Percentiles rank a stretch among this genome's conserved stretches.
phyloP scores from a whole-genome alignment of 2,797 vertebrate species.

The Pipistrellus nathusii region DNA sequence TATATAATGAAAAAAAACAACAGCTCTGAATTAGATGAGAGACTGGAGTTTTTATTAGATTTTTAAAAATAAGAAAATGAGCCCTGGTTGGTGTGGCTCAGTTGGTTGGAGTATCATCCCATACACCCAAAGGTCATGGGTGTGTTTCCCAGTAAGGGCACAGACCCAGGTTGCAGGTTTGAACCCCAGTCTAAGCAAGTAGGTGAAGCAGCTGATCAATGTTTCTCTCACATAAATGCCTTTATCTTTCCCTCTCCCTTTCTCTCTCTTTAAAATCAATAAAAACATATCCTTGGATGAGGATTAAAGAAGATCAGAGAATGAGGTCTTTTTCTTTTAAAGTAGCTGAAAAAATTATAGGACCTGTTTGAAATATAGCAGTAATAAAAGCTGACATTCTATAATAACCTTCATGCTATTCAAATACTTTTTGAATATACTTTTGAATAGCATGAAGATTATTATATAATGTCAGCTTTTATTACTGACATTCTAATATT shows the following conservation, averaged over 20 bases:
- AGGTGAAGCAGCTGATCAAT: background rate
- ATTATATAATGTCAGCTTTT: background rate
- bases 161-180: background rate
- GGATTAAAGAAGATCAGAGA: background rate
- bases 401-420: background rate
- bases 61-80: background rate
- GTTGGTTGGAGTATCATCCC: background rate
- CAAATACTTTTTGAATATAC: background rate
- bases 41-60: background rate
- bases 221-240: background rate
- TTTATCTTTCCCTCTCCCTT: background rate
- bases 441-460: background rate
- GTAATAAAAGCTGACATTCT: background rate
- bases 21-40: background rate
- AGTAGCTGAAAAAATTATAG: slow-evolving; percentile 14
- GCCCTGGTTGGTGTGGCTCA: background rate
- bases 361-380: background rate
- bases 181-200: background rate
- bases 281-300: background rate
- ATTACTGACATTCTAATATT: background rate
- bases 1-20: background rate
- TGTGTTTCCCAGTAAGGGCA: background rate
- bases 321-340: background rate
- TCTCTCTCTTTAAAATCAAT: background rate
- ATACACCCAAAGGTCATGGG: background rate